A percentile compares a stretch with the other conserved stretches of the same genome.
phyloP scores from a whole-genome alignment of 37 sponge, comb jelly and placozoan genomes.

The Dysidea cf. avara region DNA sequence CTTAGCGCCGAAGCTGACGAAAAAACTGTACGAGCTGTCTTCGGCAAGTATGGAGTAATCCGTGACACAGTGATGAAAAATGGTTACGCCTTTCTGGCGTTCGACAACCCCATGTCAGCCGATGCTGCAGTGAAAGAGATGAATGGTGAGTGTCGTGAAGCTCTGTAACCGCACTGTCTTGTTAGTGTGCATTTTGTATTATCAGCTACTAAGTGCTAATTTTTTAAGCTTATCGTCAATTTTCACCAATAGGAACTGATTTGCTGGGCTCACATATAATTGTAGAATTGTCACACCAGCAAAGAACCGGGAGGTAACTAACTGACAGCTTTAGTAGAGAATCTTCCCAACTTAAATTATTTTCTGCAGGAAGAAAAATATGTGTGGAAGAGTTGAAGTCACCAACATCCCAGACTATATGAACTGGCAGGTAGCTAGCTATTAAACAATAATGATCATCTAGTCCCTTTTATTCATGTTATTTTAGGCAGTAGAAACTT shows the following conservation, averaged over 20 bases:
- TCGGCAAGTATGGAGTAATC: slow-evolving; percentile 74
- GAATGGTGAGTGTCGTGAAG: slow-evolving; percentile 57
- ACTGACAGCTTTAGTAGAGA: background rate
- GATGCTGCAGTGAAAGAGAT: slow-evolving; percentile 66
- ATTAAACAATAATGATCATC: background rate
- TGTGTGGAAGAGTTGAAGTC: slow-evolving; percentile 68
- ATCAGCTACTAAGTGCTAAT: background rate
- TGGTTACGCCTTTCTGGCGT: slow-evolving; percentile 89
- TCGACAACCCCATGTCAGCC: slow-evolving; percentile 55
- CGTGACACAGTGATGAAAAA: slow-evolving; percentile 83
- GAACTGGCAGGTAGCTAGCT: slow-evolving; percentile 49
- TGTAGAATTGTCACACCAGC: slow-evolving; percentile 84
- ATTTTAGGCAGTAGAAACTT: too few relatives aligned
- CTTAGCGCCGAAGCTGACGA: slow-evolving; percentile 82
- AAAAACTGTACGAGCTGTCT: slow-evolving; percentile 59
- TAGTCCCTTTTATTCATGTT: too few relatives aligned
- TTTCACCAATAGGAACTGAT: slow-evolving; percentile 63
- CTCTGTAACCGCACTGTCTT: background rate
- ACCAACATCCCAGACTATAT: slow-evolving; percentile 54
- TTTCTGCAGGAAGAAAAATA: slow-evolving; percentile 31
- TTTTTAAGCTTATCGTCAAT: background rate
- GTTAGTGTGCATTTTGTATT: background rate
- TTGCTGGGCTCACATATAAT: slow-evolving; percentile 74
- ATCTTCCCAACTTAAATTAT: background rate
- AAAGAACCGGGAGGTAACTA: too few relatives aligned